phyloP scores from a whole-genome alignment of 1,140 invertebrate species.

The Hylaeus volcanicus region DNA sequence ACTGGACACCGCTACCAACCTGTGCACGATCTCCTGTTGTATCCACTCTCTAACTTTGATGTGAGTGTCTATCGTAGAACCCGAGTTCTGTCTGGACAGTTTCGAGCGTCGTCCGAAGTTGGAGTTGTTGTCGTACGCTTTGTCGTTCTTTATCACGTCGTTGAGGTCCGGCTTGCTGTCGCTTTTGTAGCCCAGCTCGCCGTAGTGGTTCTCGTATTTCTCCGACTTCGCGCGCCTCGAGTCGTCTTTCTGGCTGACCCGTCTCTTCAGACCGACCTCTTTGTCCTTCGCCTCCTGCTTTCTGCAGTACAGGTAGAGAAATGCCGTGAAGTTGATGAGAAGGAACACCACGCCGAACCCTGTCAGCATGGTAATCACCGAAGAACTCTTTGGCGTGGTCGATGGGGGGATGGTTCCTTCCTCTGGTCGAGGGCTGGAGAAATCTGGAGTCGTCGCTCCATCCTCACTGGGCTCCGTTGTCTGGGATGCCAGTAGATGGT shows the following conservation, averaged over 20 bases:
- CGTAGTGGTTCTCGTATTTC: conserved; percentile 62
- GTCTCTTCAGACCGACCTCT: conserved; percentile 80
- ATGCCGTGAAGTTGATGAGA: conserved; percentile 89
- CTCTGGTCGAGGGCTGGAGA: not conserved
- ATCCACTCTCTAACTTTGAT: conserved; percentile 93
- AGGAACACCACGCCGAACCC: conserved; percentile 90
- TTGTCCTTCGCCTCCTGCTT: conserved; percentile 83
- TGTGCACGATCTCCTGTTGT: conserved; percentile 86
- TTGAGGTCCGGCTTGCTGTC: conserved; percentile 77
- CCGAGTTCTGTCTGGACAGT: conserved; percentile 86
- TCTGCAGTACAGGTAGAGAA: conserved; percentile 89
- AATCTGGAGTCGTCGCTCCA: not conserved
- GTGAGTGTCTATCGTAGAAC: conserved; percentile 90
- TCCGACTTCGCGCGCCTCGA: conserved; percentile 63
- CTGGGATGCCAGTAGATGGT: not conserved
- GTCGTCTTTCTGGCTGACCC: conserved; percentile 65
- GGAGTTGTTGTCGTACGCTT: conserved; percentile 83
- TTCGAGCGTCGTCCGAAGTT: conserved; percentile 84
- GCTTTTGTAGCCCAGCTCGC: conserved; percentile 73
- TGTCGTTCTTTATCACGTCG: conserved; percentile 79
- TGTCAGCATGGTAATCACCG: conserved; percentile 86
- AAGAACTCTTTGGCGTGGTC: conserved; percentile 68
- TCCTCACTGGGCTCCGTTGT: conserved; percentile 7
- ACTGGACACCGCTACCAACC: conserved; percentile 58
- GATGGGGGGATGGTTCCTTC: conserved; percentile 36